Percentiles rank a stretch among this genome's conserved stretches.
Evolutionary conservation across 2,888 invertebrate species (phyloP).

Genomic region (Anarsia innoxiella): DNA sequence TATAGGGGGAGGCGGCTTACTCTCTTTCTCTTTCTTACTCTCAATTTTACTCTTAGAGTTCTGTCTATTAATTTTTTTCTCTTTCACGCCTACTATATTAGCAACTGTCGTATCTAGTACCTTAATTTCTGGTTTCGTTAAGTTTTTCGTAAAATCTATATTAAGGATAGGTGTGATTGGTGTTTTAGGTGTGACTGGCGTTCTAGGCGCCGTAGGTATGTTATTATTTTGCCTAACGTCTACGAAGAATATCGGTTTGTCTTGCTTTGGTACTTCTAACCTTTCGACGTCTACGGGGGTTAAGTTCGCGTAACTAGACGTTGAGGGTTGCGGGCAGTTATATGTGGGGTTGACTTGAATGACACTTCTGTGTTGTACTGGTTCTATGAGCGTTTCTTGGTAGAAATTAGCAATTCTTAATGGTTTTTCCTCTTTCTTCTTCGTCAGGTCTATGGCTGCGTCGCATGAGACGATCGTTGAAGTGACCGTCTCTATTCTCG

Average conservation of each 20-base stretch:
- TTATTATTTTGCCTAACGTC: constrained; percentile 26
- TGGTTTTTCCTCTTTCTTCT: constrained; percentile 35
- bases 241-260: constrained; percentile 26
- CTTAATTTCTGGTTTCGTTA: constrained; percentile 57
- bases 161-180: constrained; percentile 50
- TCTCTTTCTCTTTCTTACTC: constrained; percentile 33
- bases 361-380: constrained; percentile 48
- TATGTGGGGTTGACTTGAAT: constrained; percentile 59
- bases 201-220: constrained; percentile 24
- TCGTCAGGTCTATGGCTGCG: constrained; percentile 51
- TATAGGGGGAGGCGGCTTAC: constrained; percentile 23
- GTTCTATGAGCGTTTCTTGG: constrained; percentile 54
- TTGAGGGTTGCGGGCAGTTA: constrained; percentile 57
- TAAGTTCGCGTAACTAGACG: constrained; percentile 41
- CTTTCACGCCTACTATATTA: constrained; percentile 32
- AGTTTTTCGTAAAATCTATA: constrained; percentile 60
- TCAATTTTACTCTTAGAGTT: constrained; percentile 47
- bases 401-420: constrained; percentile 58
- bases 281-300: constrained; percentile 34
- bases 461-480: constrained; percentile 31
- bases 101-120: constrained; percentile 45
- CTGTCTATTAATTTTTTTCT: constrained; percentile 38
- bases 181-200: too few species aligned
- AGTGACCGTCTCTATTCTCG: constrained; percentile 35
- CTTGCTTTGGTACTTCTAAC: constrained; percentile 38